Percentiles rank a stretch among this genome's conserved stretches.
Evolutionary conservation across 1,140 invertebrate genomes (phyloP).

Genomic region (Drosophila truncata): DNA sequence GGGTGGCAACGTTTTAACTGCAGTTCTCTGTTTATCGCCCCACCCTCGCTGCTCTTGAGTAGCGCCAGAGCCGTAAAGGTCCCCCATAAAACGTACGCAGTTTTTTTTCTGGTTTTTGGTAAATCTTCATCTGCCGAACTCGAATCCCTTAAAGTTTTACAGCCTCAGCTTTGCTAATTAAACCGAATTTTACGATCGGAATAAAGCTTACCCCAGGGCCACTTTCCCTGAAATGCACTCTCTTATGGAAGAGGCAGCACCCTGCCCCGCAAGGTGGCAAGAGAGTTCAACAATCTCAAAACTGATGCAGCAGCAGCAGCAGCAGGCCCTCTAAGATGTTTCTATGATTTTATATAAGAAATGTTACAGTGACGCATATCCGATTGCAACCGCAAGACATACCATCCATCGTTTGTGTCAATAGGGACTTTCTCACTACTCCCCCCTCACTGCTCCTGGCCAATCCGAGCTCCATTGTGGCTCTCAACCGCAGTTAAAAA

Average conservation of each 20-base stretch:
- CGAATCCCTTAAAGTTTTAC: constrained; percentile 38
- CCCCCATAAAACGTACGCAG: constrained; percentile 16
- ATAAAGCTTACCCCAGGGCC: constrained; percentile 7
- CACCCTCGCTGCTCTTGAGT: neutral
- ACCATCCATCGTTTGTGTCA: neutral
- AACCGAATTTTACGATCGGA: constrained; percentile 34
- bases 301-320: constrained; percentile 8
- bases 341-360: constrained; percentile 29
- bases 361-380: constrained; percentile 10
- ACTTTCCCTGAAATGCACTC: constrained; percentile 23
- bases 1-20: neutral
- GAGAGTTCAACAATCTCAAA: constrained; percentile 21
- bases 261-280: constrained; percentile 8
- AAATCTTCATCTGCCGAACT: constrained; percentile 18
- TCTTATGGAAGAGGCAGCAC: neutral
- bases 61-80: constrained; percentile 8
- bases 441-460: no score
- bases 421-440: constrained; percentile 31
- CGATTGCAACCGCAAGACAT: constrained; percentile 31
- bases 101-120: neutral
- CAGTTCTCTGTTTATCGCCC: constrained; percentile 9
- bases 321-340: constrained; percentile 9
- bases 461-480: constrained; percentile 5
- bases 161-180: constrained; percentile 23
- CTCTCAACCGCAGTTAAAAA: constrained; percentile 34